These are phyloP conservation scores for Anticlea derivata DNA, from an alignment of 2,888 invertebrate species.

Conservation along the genomic window DNA sequence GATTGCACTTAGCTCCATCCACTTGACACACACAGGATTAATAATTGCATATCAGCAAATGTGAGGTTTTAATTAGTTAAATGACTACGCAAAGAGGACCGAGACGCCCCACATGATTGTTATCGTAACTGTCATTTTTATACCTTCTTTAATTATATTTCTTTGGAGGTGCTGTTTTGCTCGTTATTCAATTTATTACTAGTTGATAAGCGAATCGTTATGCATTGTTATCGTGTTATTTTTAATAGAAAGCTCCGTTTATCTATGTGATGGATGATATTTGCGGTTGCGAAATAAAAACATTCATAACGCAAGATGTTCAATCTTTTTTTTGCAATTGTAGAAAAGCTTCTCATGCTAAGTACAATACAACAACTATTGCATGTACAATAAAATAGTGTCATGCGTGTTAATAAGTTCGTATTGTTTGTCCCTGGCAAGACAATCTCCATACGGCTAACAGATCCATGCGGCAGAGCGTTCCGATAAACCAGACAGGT, in stretches of 20 bases:
- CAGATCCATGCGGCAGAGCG: neutral
- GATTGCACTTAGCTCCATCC: conserved; percentile 68
- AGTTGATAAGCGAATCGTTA: conserved; percentile 21
- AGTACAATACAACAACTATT: too few species aligned
- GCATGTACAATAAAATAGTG: too few species aligned
- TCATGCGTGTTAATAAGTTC: too few species aligned
- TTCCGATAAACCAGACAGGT: conserved; percentile 3
- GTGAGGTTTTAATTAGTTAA: conserved; percentile 72
- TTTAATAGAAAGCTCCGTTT: conserved; percentile 21
- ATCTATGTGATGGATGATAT: conserved; percentile 30
- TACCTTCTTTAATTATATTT: conserved; percentile 43
- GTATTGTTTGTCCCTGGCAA: too few species aligned
- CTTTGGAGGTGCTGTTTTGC: conserved; percentile 35
- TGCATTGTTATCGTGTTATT: conserved; percentile 19
- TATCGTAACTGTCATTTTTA: conserved; percentile 54
- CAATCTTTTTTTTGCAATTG: neutral
- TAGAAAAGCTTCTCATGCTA: neutral
- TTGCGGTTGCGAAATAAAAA: conserved; percentile 19
- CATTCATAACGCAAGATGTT: conserved; percentile 18
- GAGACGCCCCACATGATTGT: conserved; percentile 43
- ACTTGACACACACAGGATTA: conserved; percentile 66
- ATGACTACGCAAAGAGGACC: conserved; percentile 49
- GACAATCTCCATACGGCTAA: too few species aligned
- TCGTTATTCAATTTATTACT: conserved; percentile 23
- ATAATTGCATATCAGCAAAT: conserved; percentile 64